phyloP scores from a whole-genome alignment of 2,888 invertebrate genomes.

The Drosophila suboccidentalis region DNA sequence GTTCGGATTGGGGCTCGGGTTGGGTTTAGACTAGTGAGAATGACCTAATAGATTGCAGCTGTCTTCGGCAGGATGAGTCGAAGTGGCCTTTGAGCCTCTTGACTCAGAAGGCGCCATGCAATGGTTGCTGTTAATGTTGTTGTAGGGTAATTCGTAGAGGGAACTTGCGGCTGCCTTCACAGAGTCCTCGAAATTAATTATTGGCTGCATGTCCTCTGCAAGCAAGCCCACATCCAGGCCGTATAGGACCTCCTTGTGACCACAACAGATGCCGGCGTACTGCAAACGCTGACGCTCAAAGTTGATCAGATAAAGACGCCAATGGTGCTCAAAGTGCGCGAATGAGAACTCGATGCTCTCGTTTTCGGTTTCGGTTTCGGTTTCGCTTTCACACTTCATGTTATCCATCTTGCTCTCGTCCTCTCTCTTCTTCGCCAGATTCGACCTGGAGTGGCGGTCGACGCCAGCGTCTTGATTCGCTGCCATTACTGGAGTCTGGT shows the following conservation, averaged over 20 bases:
- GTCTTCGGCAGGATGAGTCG: neutral
- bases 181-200: slow-evolving; percentile 4
- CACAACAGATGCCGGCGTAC: slow-evolving; percentile 7
- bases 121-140: neutral
- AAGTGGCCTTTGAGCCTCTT: neutral
- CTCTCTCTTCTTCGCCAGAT: neutral
- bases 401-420: neutral
- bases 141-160: neutral
- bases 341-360: slow-evolving; percentile 30
- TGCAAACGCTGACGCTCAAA: slow-evolving; percentile 32
- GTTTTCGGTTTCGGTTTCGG: too few species aligned
- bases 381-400: slow-evolving; percentile 4
- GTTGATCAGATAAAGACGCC: slow-evolving; percentile 26
- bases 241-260: slow-evolving; percentile 1
- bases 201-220: slow-evolving; percentile 4
- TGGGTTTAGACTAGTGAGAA: slow-evolving; percentile 31
- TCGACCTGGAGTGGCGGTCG: neutral
- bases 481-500: slow-evolving; percentile 17
- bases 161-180: neutral
- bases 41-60: slow-evolving; percentile 43
- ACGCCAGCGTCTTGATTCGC: slow-evolving; percentile 1
- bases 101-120: neutral
- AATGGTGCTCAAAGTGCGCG: slow-evolving; percentile 43
- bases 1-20: neutral
- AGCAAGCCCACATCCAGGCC: slow-evolving; percentile 2